These are phyloP conservation scores for Sebastes kiyomatsui DNA, from an alignment of 2,797 vertebrate species.

Conservation along the genomic window DNA sequence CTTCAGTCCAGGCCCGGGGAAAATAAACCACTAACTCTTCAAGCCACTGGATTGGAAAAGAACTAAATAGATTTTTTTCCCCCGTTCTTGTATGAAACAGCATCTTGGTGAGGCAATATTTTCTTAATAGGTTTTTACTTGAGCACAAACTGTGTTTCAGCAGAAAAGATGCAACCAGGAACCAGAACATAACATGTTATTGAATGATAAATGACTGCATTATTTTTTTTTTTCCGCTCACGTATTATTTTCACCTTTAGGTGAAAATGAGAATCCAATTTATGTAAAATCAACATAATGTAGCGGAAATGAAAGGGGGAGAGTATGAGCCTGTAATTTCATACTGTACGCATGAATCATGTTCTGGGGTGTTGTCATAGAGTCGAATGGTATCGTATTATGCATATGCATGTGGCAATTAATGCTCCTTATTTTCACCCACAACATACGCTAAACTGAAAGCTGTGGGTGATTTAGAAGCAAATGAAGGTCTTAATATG, in stretches of 20 bases:
- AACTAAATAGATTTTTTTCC: conserved; percentile 70
- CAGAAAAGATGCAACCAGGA: conserved; percentile 69
- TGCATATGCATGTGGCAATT: conserved; percentile 37
- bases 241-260: conserved; percentile 59
- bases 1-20: conserved; percentile 45
- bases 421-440: conserved; percentile 25
- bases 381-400: conserved; percentile 35
- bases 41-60: conserved; percentile 78
- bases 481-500: conserved; percentile 23
- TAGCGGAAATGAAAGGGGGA: conserved; percentile 41
- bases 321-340: conserved; percentile 46
- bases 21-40: conserved; percentile 68
- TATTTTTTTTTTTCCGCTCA: conserved; percentile 24
- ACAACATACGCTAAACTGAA: conserved; percentile 9
- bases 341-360: conserved; percentile 46
- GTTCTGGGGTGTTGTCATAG: conserved; percentile 23
- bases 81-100: conserved; percentile 60
- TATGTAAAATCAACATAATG: conserved; percentile 63
- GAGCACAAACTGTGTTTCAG: conserved; percentile 69
- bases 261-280: conserved; percentile 56
- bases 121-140: conserved; percentile 76
- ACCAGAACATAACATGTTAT: conserved; percentile 69
- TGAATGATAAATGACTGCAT: conserved; percentile 72
- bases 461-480: conserved; percentile 29
- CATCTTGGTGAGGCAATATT: conserved; percentile 67